phyloP scores from a whole-genome alignment of 2,113 vertebrate species.

The Shinisaurus crocodilurus region DNA sequence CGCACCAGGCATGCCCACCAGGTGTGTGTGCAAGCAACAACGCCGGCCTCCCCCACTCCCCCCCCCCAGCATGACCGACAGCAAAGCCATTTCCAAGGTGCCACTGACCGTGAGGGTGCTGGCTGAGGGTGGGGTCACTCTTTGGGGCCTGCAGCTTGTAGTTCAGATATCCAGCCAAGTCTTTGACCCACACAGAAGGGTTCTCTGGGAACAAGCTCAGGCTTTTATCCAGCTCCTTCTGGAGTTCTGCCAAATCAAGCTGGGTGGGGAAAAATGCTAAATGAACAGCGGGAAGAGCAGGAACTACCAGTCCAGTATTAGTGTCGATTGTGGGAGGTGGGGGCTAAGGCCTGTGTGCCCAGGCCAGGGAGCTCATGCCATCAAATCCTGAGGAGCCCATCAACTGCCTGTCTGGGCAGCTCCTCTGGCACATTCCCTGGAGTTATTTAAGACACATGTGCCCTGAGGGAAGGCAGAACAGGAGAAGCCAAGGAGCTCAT shows the following conservation, averaged over 20 bases:
- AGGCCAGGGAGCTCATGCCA: no score
- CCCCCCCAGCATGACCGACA: neutral
- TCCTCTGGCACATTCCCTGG: no score
- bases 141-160: slow-evolving; percentile 87
- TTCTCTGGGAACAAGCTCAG: slow-evolving; percentile 89
- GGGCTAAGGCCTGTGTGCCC: no score
- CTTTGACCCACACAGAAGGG: slow-evolving; percentile 95
- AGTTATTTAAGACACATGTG: no score
- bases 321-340: rapidly evolving
- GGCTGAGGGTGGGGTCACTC: slow-evolving; percentile 88
- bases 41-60: no score
- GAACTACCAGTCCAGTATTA: rapidly evolving
- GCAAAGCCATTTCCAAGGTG: neutral
- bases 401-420: no score
- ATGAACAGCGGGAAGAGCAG: neutral
- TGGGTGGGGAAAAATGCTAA: slow-evolving; percentile 35
- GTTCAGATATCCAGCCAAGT: slow-evolving; percentile 96
- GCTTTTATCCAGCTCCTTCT: slow-evolving; percentile 90
- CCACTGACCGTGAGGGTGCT: slow-evolving; percentile 87
- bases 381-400: no score
- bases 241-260: slow-evolving; percentile 86
- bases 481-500: no score
- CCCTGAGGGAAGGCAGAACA: no score
- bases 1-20: neutral
- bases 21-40: neutral